These are phyloP conservation scores for Diachasma alloeum DNA, from an alignment of 1,140 invertebrate genomes.

Conservation along the genomic window DNA sequence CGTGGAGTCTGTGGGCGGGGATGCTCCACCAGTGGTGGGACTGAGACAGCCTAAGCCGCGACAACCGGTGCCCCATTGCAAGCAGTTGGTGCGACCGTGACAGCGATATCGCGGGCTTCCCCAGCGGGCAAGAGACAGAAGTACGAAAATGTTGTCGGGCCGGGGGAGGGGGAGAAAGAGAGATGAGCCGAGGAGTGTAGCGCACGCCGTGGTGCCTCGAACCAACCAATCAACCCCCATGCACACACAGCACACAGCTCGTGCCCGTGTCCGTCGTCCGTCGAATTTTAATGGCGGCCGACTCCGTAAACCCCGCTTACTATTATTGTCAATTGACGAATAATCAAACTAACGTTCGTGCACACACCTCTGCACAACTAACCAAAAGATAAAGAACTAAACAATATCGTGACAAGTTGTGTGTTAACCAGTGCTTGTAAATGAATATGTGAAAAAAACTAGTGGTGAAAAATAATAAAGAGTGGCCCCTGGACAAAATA, in stretches of 20 bases:
- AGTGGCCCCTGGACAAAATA: not conserved
- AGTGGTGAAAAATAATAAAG: not conserved
- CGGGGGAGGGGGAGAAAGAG: conserved; percentile 15
- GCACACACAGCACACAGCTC: conserved; percentile 29
- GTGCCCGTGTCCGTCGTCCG: conserved; percentile 35
- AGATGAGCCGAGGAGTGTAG: conserved; percentile 35
- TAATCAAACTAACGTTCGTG: conserved; percentile 16
- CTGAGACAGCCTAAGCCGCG: not conserved
- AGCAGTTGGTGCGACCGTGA: not conserved
- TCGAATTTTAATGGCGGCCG: conserved; percentile 62
- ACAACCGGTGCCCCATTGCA: not conserved
- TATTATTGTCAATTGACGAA: conserved; percentile 56
- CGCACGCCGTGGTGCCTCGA: conserved; percentile 45
- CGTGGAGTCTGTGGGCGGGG: not conserved
- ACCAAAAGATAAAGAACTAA: not conserved
- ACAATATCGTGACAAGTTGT: not conserved
- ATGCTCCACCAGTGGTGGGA: not conserved
- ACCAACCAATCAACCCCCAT: conserved; percentile 39
- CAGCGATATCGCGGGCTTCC: not conserved
- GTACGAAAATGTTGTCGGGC: not conserved
- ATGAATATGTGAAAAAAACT: not conserved
- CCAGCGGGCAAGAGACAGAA: not conserved
- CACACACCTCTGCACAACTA: not conserved
- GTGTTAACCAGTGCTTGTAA: not conserved
- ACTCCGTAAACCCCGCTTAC: conserved; percentile 47